Percentiles rank a stretch among this genome's conserved stretches.
phyloP scores from a whole-genome alignment of 1,140 invertebrate genomes.

The Microplitis mediator region DNA sequence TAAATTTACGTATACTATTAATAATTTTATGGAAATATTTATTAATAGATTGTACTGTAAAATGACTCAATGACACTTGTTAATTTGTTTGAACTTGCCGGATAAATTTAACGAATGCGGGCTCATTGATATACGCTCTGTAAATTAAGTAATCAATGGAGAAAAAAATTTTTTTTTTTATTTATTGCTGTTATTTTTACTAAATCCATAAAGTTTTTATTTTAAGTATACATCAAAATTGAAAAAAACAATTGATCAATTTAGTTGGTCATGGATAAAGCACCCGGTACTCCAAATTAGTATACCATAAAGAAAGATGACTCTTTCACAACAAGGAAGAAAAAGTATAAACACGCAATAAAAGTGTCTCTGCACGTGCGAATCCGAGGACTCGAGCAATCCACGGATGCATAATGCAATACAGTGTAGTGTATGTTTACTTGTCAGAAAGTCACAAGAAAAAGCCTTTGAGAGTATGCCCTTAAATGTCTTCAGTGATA shows the following conservation, averaged over 20 bases:
- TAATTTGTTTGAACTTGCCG: neutral
- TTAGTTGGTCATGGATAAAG: conserved; percentile 8
- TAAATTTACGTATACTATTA: neutral
- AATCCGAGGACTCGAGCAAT: conserved; percentile 14
- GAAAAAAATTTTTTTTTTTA: neutral
- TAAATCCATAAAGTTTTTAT: neutral
- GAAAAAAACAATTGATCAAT: neutral
- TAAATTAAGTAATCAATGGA: conserved; percentile 15
- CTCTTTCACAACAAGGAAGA: neutral
- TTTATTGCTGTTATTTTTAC: neutral
- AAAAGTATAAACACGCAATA: conserved; percentile 27
- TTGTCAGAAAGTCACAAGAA: conserved; percentile 30
- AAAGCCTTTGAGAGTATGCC: conserved; percentile 22
- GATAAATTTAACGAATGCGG: neutral
- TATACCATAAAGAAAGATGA: conserved; percentile 19
- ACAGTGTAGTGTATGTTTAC: neutral
- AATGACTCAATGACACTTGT: conserved; percentile 13
- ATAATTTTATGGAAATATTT: too few relatives aligned
- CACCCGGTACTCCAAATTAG: conserved; percentile 21
- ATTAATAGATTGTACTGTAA: neutral
- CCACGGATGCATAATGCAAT: conserved; percentile 28
- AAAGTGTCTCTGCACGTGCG: conserved; percentile 29
- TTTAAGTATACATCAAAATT: neutral
- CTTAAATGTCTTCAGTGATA: conserved; percentile 24
- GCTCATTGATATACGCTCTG: conserved; percentile 1